Percentiles rank a stretch among this genome's conserved stretches.
Evolutionary conservation across 2,888 invertebrate species (phyloP).

Genomic region (Bruchidius siliquastri): DNA sequence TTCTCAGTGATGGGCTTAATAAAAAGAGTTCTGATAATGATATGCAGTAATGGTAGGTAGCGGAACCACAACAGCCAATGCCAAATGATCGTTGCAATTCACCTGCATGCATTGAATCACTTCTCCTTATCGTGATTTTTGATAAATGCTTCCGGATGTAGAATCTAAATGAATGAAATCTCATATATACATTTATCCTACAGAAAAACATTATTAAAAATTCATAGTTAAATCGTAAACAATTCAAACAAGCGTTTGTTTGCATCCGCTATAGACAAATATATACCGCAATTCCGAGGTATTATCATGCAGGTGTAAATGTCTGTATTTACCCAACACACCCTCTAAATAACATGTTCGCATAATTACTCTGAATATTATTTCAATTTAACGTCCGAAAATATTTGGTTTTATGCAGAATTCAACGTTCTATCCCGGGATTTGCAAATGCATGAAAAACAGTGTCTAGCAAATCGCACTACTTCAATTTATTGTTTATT

Average conservation of each 20-base stretch:
- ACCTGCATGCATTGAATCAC: too few species aligned
- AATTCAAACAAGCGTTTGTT: background rate
- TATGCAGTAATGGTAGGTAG: too few species aligned
- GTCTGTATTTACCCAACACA: background rate
- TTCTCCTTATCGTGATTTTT: too few species aligned
- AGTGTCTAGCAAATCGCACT: background rate
- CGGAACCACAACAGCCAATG: too few species aligned
- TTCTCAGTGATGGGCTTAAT: too few species aligned
- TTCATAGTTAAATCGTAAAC: background rate
- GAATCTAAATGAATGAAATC: too few species aligned
- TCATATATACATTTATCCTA: background rate
- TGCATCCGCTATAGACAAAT: background rate
- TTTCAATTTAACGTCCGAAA: background rate
- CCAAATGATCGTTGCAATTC: too few species aligned
- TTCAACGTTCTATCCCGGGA: background rate
- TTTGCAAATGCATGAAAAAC: background rate
- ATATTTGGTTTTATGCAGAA: background rate
- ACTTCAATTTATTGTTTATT: too few species aligned
- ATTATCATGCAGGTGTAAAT: background rate
- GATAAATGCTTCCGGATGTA: too few species aligned
- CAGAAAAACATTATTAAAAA: background rate
- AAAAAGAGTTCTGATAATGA: too few species aligned
- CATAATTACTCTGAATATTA: background rate
- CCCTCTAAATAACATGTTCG: background rate
- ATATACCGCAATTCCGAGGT: background rate